Conservation (phyloP, 2,888 invertebrate genomes). For the Eristalinus sepulchralis region DNA sequence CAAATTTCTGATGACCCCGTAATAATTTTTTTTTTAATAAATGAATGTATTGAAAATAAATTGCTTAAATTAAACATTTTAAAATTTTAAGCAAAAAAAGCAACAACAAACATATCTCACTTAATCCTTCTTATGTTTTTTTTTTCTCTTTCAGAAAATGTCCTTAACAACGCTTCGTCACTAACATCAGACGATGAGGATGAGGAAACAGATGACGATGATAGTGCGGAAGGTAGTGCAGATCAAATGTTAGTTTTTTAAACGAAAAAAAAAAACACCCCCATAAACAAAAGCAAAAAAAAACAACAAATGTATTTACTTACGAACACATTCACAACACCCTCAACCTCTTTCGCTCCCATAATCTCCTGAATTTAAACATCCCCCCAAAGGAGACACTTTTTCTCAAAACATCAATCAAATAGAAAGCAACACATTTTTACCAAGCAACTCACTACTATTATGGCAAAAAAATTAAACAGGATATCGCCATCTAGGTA, state of each 20-base stretch:
- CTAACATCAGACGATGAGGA: conserved; percentile 88
- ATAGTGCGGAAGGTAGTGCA: conserved; percentile 89
- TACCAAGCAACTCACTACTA: conserved; percentile 67
- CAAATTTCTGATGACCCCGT: too few species aligned
- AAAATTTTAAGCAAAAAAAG: not conserved
- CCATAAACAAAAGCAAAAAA: not conserved
- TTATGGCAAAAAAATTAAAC: conserved; percentile 50
- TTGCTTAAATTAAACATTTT: too few species aligned
- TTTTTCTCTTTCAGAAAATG: conserved; percentile 78
- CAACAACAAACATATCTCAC: not conserved
- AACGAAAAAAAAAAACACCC: conserved; percentile 27
- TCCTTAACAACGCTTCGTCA: conserved; percentile 84
- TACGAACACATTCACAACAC: conserved; percentile 42
- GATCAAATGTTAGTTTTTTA: conserved; percentile 90
- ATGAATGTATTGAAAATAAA: too few species aligned
- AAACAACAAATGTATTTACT: conserved; percentile 20
- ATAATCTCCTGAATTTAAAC: conserved; percentile 20
- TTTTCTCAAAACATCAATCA: conserved; percentile 13
- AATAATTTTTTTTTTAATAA: too few species aligned
- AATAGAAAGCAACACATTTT: conserved; percentile 71
- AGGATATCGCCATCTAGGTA: conserved; percentile 76
- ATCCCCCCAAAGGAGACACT: conserved; percentile 27
- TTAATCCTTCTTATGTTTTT: not conserved
- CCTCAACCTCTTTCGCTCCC: conserved; percentile 41
- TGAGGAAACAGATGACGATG: conserved; percentile 85